A percentile compares a stretch with the other conserved stretches of the same genome.
Evolutionary conservation across 2,113 vertebrate genomes (phyloP).

Genomic region (Apaloderma vittatum): DNA sequence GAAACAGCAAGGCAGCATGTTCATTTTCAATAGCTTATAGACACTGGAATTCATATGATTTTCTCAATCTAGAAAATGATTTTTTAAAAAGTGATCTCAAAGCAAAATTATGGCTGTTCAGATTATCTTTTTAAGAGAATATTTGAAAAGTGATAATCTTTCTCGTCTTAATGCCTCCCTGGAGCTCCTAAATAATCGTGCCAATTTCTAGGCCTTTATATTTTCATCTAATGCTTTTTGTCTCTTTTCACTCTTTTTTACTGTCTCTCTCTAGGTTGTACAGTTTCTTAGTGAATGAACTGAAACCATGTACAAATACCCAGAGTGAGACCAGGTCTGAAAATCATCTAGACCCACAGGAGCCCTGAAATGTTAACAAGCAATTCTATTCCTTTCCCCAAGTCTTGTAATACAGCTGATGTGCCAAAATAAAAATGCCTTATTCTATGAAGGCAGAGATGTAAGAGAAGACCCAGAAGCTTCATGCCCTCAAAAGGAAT

Average conservation of each 20-base stretch:
- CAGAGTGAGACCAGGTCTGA: neutral
- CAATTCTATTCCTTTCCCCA: neutral
- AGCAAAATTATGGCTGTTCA: neutral
- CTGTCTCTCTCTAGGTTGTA: neutral
- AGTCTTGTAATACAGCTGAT: neutral
- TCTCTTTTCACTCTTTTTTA: neutral
- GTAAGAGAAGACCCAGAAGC: neutral
- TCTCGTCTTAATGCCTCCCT: neutral
- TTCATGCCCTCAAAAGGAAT: neutral
- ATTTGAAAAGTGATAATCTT: neutral
- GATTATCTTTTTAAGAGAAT: neutral
- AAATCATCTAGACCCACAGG: neutral
- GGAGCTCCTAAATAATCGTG: neutral
- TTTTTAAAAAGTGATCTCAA: neutral
- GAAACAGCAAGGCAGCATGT: neutral
- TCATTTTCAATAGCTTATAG: neutral
- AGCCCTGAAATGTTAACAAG: neutral
- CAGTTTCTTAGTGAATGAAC: neutral
- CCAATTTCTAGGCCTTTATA: neutral
- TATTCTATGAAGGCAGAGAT: neutral
- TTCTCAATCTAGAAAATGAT: neutral
- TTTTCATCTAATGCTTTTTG: neutral
- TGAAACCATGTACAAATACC: neutral
- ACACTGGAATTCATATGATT: neutral
- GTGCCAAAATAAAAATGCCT: neutral